These are phyloP conservation scores for Coenobita brevimanus DNA, from an alignment of 1,140 invertebrate genomes.

Conservation along the genomic window DNA sequence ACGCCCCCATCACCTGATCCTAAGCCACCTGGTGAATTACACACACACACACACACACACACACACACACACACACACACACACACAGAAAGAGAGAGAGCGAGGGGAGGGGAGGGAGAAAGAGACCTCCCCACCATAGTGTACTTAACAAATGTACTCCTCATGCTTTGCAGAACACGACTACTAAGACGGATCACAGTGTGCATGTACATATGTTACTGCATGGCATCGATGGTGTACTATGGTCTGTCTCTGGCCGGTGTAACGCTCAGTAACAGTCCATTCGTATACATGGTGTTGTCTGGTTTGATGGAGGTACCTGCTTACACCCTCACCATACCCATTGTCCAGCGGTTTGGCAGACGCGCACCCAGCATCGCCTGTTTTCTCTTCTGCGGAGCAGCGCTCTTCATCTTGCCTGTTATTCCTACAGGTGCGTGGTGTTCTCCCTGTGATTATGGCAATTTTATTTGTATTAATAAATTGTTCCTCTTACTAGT, in stretches of 20 bases:
- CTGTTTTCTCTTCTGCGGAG: neutral
- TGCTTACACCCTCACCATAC: constrained; percentile 12
- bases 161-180: constrained; percentile 1
- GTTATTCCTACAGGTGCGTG: neutral
- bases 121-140: too few species aligned
- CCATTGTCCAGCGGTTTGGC: constrained; percentile 13
- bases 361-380: neutral
- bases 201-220: neutral
- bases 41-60: too few species aligned
- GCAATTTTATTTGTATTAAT: too few species aligned
- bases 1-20: too few species aligned
- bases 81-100: too few species aligned
- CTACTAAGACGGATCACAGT: constrained; percentile 2
- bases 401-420: neutral
- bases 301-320: constrained; percentile 35
- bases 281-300: constrained; percentile 39
- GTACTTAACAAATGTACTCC: too few species aligned
- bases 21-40: too few species aligned
- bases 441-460: too few species aligned
- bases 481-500: too few species aligned
- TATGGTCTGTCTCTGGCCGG: constrained; percentile 45
- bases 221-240: constrained; percentile 22
- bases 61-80: too few species aligned
- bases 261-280: constrained; percentile 26
- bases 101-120: too few species aligned